Base-by-base conservation (phyloP, 2,113 vertebrate species). In the Elephas maximus region DNA sequence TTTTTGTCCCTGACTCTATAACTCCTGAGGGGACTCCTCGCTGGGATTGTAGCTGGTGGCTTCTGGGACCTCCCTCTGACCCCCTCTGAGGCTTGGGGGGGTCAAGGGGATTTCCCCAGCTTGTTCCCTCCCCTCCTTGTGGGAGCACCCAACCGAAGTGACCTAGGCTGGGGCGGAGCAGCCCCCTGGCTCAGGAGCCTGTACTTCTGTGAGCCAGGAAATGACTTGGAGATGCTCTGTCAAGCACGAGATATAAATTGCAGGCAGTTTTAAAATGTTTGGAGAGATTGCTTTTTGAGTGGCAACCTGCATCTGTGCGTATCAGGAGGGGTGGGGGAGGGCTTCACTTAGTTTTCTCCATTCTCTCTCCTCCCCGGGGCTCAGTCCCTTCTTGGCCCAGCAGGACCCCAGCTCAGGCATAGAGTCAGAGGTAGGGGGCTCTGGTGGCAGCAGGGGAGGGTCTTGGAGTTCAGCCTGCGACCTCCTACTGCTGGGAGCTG, bases 241-340 rank as follows among this genome's bases (percentile, higher is more conserved):
- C 98, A 98, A 98, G 99, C 98, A 98, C 98, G 95, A 98, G 98
- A 98, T 98, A 98, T 98, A 98, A 98, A 98, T 98, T 98, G 98
- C 98, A 98, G 97, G 94, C 94, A 79, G 98, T 98, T 99, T 97
- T 98, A 97, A 98, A 99, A 98, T 93, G 98, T 98, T 98, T 88
- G 98, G 98, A 98, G 98, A 98, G 98, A 99, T 98, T 99, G 98
- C 98, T 98, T 98, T 98, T 97, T 99, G 99, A 99, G 98, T 99
- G 98, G 98, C 98, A 98, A 98, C 98, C 98, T 98, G 98, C 98
- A 98, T 98, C 98, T 97, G 94, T 69, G 97, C 30, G 24, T 95
- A 97, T 98, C 84, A 48, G 92, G 82, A 90, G 98, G 98, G 97
- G 98, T 73, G 98, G 33, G 80, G 98, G 30, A 44, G 84, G 48